Conservation (phyloP, 2,113 vertebrate species). For the Pseudorectes ferrugineus region DNA sequence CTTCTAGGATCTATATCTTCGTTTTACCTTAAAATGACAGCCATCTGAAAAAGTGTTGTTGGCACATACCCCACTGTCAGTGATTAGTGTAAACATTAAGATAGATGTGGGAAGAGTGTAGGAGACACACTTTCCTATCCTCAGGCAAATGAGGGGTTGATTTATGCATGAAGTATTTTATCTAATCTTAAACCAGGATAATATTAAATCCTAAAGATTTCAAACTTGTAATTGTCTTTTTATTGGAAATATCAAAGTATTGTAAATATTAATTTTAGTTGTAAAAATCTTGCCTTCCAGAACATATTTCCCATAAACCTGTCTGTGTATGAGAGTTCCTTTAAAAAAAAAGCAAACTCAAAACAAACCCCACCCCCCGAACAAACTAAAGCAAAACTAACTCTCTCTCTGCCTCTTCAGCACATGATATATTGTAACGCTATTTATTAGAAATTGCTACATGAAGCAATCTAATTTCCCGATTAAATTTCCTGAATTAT, state of each 20-base stretch:
- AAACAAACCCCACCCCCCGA: rapidly evolving
- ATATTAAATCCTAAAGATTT: neutral
- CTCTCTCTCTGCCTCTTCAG: neutral
- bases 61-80: neutral
- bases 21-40: neutral
- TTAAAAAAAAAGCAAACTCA: neutral
- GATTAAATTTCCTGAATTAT: neutral
- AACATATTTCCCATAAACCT: rapidly evolving
- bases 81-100: neutral
- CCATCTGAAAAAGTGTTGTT: neutral
- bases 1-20: neutral
- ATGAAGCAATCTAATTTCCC: neutral
- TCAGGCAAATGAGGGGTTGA: neutral
- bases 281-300: neutral
- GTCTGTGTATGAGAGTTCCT: neutral
- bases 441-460: neutral
- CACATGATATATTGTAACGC: neutral
- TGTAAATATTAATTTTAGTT: neutral
- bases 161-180: neutral
- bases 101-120: neutral
- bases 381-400: neutral
- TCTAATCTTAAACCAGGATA: neutral
- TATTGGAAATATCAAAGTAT: neutral
- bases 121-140: neutral
- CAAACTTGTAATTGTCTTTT: neutral